These are phyloP conservation scores for Drosophila equinoxialis DNA, from an alignment of 1,140 invertebrate genomes.

Conservation along the genomic window DNA sequence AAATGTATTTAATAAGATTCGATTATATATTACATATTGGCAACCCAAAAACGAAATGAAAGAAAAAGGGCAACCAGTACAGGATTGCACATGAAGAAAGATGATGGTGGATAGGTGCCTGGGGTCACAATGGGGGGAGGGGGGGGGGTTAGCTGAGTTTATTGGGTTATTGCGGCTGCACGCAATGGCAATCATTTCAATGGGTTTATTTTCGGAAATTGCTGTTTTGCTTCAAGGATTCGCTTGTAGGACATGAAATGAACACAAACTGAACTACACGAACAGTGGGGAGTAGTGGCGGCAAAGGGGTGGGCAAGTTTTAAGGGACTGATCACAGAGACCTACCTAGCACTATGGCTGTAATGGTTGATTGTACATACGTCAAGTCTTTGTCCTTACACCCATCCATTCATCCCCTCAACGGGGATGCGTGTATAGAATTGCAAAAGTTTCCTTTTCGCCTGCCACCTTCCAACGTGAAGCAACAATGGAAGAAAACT, in stretches of 20 bases:
- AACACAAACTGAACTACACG: conserved; percentile 22
- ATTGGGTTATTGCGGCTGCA: conserved; percentile 45
- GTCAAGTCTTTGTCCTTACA: conserved; percentile 27
- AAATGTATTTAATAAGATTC: conserved; percentile 50
- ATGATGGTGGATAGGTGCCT: conserved; percentile 12
- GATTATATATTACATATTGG: conserved; percentile 45
- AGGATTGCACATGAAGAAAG: conserved; percentile 10
- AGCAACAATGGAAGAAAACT: conserved; percentile 65
- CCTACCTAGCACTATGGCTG: background rate
- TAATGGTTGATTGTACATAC: conserved; percentile 40
- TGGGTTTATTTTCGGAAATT: conserved; percentile 75
- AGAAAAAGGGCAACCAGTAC: conserved; percentile 25
- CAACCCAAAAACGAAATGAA: background rate
- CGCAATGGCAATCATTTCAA: conserved; percentile 66
- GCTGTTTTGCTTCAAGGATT: conserved; percentile 72
- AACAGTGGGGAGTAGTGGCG: background rate
- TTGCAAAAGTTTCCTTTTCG: conserved; percentile 39
- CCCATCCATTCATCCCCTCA: background rate
- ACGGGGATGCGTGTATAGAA: conserved; percentile 46
- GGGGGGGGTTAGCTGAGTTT: conserved; percentile 15
- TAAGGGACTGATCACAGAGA: conserved; percentile 12
- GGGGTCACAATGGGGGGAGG: conserved; percentile 4
- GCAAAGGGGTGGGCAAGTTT: background rate
- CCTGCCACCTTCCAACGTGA: conserved; percentile 56
- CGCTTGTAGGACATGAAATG: conserved; percentile 53